Percentiles rank a stretch among this genome's conserved stretches.
These are phyloP conservation scores for Diaprepes abbreviatus DNA, from an alignment of 2,888 invertebrate genomes.

Conservation along the genomic window DNA sequence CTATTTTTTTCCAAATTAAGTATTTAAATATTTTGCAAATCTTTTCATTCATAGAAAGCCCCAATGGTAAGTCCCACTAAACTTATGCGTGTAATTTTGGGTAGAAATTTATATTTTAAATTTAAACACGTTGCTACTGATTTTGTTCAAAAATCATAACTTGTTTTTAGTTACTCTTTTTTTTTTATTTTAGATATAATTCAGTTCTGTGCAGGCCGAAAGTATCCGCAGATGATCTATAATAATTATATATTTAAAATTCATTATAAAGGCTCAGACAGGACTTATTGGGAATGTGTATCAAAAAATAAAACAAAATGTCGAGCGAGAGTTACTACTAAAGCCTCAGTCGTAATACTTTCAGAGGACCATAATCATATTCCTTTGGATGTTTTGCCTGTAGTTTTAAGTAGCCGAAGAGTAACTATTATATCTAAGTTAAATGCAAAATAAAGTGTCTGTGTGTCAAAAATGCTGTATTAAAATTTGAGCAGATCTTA, in stretches of 20 bases:
- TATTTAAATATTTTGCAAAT: too few relatives aligned
- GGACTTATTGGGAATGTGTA: constrained; percentile 59
- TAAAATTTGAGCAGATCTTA: too few relatives aligned
- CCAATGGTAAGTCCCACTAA: too few relatives aligned
- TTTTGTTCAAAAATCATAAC: too few relatives aligned
- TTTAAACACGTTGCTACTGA: too few relatives aligned
- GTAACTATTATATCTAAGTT: not conserved
- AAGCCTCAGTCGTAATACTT: constrained; percentile 50
- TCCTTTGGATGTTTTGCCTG: constrained; percentile 6
- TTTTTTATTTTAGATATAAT: constrained; percentile 48
- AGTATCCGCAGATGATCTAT: constrained; percentile 56
- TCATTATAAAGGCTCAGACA: constrained; percentile 53
- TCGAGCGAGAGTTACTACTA: constrained; percentile 56
- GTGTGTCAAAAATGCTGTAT: too few relatives aligned
- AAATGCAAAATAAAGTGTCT: not conserved
- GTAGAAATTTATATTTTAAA: too few relatives aligned
- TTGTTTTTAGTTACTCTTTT: not conserved
- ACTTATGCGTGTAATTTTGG: too few relatives aligned
- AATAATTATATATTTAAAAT: constrained; percentile 56
- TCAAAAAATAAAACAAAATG: constrained; percentile 55
- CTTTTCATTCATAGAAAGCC: too few relatives aligned
- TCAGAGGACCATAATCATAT: constrained; percentile 54
- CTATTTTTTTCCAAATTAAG: too few relatives aligned
- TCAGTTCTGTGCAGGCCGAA: constrained; percentile 52
- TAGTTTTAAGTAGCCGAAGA: constrained; percentile 3